Percentiles rank a stretch among this genome's conserved stretches.
phyloP scores from a whole-genome alignment of 1,140 invertebrate genomes.

The Scaptomyza pallida region DNA sequence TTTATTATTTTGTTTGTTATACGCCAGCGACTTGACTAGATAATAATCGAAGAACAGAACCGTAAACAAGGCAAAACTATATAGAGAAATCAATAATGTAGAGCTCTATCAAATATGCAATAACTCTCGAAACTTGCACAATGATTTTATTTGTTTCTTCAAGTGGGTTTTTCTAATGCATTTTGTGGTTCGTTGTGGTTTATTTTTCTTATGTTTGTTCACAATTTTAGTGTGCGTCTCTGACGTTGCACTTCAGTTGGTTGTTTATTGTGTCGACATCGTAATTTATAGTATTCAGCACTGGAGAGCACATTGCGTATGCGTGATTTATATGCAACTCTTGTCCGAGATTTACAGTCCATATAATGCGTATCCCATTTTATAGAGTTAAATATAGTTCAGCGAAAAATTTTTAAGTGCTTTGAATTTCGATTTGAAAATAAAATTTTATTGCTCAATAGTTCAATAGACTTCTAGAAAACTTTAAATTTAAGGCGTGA shows the following conservation, averaged over 20 bases:
- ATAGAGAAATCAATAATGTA: background rate
- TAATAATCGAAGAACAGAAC: constrained; percentile 10
- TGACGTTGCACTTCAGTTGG: constrained; percentile 16
- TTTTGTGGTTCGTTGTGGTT: background rate
- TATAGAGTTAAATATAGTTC: constrained; percentile 22
- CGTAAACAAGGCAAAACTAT: background rate
- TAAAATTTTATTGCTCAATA: too few relatives aligned
- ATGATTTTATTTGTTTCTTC: too few relatives aligned
- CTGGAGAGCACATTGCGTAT: constrained; percentile 63
- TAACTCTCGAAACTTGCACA: too few relatives aligned
- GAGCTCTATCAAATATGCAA: too few relatives aligned
- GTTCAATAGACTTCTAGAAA: too few relatives aligned
- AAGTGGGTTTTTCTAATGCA: background rate
- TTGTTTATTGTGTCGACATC: constrained; percentile 45
- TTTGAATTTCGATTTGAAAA: background rate
- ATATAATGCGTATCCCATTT: constrained; percentile 7
- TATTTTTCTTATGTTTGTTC: constrained; percentile 15
- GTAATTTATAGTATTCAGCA: constrained; percentile 66
- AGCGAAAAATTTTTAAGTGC: constrained; percentile 30
- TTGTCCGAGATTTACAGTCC: constrained; percentile 15
- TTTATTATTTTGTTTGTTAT: constrained; percentile 42
- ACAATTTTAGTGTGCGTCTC: constrained; percentile 25
- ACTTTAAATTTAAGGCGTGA: too few relatives aligned
- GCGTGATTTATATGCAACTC: constrained; percentile 66
- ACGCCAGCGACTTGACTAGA: background rate